Conservation (phyloP, 2,797 vertebrate genomes). For the Pseudomugil tenellus region DNA sequence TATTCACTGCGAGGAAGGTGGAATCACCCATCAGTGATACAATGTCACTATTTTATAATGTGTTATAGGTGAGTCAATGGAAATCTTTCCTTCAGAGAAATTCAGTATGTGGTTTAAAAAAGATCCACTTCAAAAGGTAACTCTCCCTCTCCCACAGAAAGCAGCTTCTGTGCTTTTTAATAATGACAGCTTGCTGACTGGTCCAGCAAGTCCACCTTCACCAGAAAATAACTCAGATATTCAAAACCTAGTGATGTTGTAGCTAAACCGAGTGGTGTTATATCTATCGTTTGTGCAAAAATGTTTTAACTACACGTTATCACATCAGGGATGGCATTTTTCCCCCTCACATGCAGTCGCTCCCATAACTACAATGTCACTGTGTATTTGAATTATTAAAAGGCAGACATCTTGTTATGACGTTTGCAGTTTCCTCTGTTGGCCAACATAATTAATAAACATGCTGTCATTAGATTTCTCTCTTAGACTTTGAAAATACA, state of each 20-base stretch:
- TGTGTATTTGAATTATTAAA: neutral
- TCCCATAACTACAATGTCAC: neutral
- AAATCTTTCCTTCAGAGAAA: neutral
- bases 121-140: neutral
- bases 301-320: neutral
- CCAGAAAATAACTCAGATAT: neutral
- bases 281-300: neutral
- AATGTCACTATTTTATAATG: conserved; percentile 7
- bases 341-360: neutral
- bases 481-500: neutral
- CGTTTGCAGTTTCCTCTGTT: neutral
- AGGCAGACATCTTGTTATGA: neutral
- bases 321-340: neutral
- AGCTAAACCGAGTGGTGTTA: neutral
- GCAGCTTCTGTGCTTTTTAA: neutral
- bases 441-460: too few species aligned
- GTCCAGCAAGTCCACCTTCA: neutral
- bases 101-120: neutral
- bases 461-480: neutral
- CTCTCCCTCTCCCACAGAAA: conserved; percentile 2
- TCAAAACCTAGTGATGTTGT: neutral
- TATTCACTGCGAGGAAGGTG: conserved; percentile 13
- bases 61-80: neutral
- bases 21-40: conserved; percentile 22
- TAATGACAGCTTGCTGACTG: neutral